phyloP scores from a whole-genome alignment of 2,888 invertebrate species.

The Ectemnius cavifrons region DNA sequence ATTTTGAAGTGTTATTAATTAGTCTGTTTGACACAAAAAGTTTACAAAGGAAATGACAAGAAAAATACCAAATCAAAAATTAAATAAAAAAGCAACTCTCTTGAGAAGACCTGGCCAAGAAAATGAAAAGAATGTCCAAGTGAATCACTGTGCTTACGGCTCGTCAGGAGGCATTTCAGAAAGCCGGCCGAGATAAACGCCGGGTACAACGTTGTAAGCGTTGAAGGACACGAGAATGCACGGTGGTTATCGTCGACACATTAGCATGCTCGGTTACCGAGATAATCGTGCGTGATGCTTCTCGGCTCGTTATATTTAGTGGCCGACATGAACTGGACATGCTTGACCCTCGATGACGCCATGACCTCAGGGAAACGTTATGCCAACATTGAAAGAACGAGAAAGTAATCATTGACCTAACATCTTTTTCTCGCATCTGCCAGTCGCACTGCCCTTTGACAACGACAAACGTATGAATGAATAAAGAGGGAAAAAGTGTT shows the following conservation, averaged over 20 bases:
- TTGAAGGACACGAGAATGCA: slow-evolving; percentile 34
- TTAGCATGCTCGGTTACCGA: slow-evolving; percentile 54
- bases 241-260: slow-evolving; percentile 23
- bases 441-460: slow-evolving; percentile 2
- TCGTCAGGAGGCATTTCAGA: too few relatives aligned
- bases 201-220: slow-evolving; percentile 50
- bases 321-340: slow-evolving; percentile 42
- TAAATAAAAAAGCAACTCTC: too few relatives aligned
- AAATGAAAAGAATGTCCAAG: slow-evolving; percentile 27
- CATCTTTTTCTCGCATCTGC: slow-evolving; percentile 9
- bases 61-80: too few relatives aligned
- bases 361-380: slow-evolving; percentile 17
- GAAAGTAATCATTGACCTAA: slow-evolving; percentile 15
- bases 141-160: slow-evolving; percentile 41
- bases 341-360: slow-evolving; percentile 45
- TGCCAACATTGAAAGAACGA: slow-evolving; percentile 25
- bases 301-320: slow-evolving; percentile 56
- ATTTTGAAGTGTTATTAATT: too few relatives aligned
- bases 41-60: too few relatives aligned
- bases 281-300: slow-evolving; percentile 55
- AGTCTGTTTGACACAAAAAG: too few relatives aligned
- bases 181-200: slow-evolving; percentile 47
- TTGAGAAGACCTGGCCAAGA: too few relatives aligned
- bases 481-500: too few relatives aligned
- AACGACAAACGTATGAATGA: too few relatives aligned